Evolutionary conservation across 92 coral and sea anemone genomes (phyloP).

Genomic region (Paramuricea clavata): DNA sequence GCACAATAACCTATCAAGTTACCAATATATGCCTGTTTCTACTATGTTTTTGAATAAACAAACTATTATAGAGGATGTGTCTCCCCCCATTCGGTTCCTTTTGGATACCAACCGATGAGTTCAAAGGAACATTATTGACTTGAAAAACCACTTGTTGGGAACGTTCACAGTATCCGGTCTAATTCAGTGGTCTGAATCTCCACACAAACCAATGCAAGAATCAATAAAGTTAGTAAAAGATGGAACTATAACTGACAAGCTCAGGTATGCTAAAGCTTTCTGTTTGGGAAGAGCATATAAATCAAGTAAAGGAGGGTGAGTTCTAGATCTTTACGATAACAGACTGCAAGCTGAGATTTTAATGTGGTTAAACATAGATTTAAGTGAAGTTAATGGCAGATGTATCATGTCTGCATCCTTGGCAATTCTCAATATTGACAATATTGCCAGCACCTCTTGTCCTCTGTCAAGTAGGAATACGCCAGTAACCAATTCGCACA

Average conservation of each 20-base stretch:
- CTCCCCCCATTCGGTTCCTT: constrained; percentile 54
- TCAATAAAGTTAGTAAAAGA: constrained; percentile 62
- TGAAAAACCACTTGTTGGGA: constrained; percentile 49
- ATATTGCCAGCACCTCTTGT: no score
- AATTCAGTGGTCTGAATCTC: constrained; percentile 54
- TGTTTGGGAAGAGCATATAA: no score
- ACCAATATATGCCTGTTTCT: constrained; percentile 65
- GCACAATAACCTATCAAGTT: constrained; percentile 60
- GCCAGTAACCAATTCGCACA: no score
- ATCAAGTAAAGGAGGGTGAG: no score
- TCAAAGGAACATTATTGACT: constrained; percentile 26
- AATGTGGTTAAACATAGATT: no score
- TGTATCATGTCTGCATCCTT: no score
- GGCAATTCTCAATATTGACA: no score
- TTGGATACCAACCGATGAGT: constrained; percentile 46
- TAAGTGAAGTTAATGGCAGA: no score
- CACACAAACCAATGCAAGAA: constrained; percentile 33
- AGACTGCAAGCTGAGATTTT: no score
- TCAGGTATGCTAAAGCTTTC: no score
- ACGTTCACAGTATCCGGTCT: constrained; percentile 60
- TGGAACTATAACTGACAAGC: constrained; percentile 60
- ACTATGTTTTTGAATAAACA: constrained; percentile 65
- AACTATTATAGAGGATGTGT: constrained; percentile 59
- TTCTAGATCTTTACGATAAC: no score
- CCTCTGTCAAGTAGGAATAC: no score